Base-by-base conservation (phyloP, 2,888 invertebrate species). In the Drosophila nr. perissopoda region DNA sequence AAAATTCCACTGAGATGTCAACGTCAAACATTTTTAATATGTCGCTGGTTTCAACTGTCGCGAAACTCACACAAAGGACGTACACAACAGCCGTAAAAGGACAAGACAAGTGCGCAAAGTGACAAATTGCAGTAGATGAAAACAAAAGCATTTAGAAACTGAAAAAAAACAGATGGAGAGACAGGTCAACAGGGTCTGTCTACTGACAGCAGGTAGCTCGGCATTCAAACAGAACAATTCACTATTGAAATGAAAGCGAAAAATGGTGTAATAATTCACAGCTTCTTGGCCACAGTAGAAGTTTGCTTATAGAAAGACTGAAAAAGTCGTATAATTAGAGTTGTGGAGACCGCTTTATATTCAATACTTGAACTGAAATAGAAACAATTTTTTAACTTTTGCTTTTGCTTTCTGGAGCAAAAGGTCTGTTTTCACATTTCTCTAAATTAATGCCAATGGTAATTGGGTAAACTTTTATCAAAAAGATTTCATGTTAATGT, bases 61-160 rank as follows among this genome's bases (percentile, higher is more conserved):
- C 59, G 57, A 52, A 49, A 34, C 31, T 46, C 42, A 58, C 42
- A 46, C 42, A 49, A 8, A 31, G 8, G 25, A 25, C 16, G 29
- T n/a, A 31, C 58, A 42, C 61, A 62, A 66, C 58, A 63, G 46
- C 69, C 59, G 49, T 38, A 57, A 70, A 74, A 73, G 81, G 73
- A 79, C 78, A 75, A 62, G 61, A 63, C 71, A 74, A 84, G 83
- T 85, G 89, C 78, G 73, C 81, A 83, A 78, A 74, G 79, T 88
- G 89, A 88, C 87, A 85, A 83, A 85, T 88, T 85, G 83, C 89
- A 81, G 57, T 68, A 70, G 65, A 63, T 59, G 59, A 54, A 65
- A 64, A 72, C 71, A 70, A 81, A 74, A 58, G 46, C 36, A 51
- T 16, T 56, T 29, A 49, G 25, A 52, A 61, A 46, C 16, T 16